Base-by-base conservation (phyloP, 2,113 vertebrate genomes). In the Dasyornis broadbenti region DNA sequence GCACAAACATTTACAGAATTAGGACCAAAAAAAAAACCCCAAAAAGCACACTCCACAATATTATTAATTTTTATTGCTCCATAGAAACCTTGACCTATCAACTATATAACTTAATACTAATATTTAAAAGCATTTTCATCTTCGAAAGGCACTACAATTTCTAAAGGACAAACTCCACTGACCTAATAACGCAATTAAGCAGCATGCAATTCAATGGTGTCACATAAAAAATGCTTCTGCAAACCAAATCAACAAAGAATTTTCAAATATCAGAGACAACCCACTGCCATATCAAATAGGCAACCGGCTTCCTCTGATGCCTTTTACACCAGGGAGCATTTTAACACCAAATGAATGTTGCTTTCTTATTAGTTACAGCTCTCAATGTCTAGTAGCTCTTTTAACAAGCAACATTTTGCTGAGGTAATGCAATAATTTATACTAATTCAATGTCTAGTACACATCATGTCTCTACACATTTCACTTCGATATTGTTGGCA, bases 181-280 rank as follows among this genome's bases (percentile, higher is more conserved):
- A 84, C 68, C 77, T 91, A 94, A 86, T 68, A 89, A 92, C 80
- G 73, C 63, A 96, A 90, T 87, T 82, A 89, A 85, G 56, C 50
- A 59, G 69, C 65, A 82, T 13, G 49, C 16, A 68, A 56, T 75
- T 87, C 76, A 94, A 9, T 11, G 19, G 19, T 30, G 61, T 70
- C 69, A 73, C 47, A 33, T 45, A 59, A 70, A 89, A 91, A 96
- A 68, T 45, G 33, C 20, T 92, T 64, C 39, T 59, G 37, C 80
- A 93, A 94, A 89, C 15, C 23, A 83, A 92, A 89, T 64, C 42
- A 69, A 42, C 70, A 49, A 52, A 86, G 66, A 91, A 53, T 82
- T 94, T 92, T 81, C 77, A 89, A 79, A 14, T 56, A 59, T 24
- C 37, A 52, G 75, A 82, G 49, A 71, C 35, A 42, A 92, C 45